phyloP scores from a whole-genome alignment of 2,888 invertebrate genomes.

The Lasioglossum vierecki region DNA sequence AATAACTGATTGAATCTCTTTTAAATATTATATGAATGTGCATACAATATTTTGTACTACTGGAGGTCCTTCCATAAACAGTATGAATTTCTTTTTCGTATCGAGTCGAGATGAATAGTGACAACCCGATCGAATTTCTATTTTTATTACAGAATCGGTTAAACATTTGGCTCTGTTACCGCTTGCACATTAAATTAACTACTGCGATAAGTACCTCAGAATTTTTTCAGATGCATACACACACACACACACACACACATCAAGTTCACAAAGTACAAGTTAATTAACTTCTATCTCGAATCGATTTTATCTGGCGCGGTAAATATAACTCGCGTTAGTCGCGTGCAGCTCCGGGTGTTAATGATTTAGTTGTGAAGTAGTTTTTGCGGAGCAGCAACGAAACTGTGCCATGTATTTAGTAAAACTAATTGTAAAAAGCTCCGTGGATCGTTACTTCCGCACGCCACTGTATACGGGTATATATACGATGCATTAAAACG shows the following conservation, averaged over 20 bases:
- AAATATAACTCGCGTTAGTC: not conserved
- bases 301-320: not conserved
- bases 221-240: not conserved
- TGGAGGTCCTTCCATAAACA: too few relatives aligned
- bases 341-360: not conserved
- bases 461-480: not conserved
- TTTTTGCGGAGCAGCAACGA: not conserved
- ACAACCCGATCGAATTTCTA: not conserved
- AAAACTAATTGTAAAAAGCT: not conserved
- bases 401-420: not conserved
- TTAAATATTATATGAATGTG: too few relatives aligned
- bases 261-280: not conserved
- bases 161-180: too few relatives aligned
- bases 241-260: too few relatives aligned
- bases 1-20: too few relatives aligned
- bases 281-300: not conserved
- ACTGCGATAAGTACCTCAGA: not conserved
- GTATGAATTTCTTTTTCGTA: not conserved
- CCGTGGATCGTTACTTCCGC: not conserved
- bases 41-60: too few relatives aligned
- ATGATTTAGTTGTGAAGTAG: not conserved
- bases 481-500: not conserved
- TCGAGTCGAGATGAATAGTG: not conserved
- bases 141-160: not conserved
- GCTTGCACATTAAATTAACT: too few relatives aligned